Base-by-base conservation (phyloP, 2,113 vertebrate species). In the Alectura lathami region DNA sequence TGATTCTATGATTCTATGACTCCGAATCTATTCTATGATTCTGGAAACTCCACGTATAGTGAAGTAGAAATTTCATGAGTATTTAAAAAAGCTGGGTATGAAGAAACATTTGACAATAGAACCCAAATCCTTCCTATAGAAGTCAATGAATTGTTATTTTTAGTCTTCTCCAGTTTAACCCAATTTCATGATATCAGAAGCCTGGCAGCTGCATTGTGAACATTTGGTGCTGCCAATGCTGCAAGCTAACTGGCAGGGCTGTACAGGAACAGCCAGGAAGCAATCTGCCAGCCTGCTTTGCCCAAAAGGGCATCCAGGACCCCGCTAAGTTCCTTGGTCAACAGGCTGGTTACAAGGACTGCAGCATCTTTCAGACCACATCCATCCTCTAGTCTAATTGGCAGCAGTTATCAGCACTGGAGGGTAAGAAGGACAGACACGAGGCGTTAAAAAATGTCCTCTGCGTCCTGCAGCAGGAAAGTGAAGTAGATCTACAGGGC, bases 161-260 rank as follows among this genome's bases (percentile, higher is more conserved):
- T 89, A 87, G 79, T 14, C 42, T 69, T 66, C 34, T 79, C n/a
- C 27, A 24, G 54, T 91, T 91, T 89, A 86, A 85, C 47, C 47
- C 50, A n/a, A 47, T 85, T 85, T 73, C 50, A 62, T 76, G 26
- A 92, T 76, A 79, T 88, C 64, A 74, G 75, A 77, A 85, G 63
- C 18, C 85, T 95, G 94, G 82, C 94, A 95, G 59, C 27, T 6
- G 68, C 88, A 43, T 22, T 14, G 8, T 40, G 93, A 96, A 95
- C 79, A 86, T 80, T 94, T 93, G 68, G 76, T 76, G 43, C 85
- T 90, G 93, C 88, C 89, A 91, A 29, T 56, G 70, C 11, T 54
- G 54, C 57, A 79, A 90, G 83, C 74, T 90, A 89, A 74, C 63
- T 2, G 5, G 23, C 3, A 66, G 67, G 62, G 72, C 59, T 85